phyloP scores from a whole-genome alignment of 1,140 invertebrate species.

The Drosophila dunni region DNA sequence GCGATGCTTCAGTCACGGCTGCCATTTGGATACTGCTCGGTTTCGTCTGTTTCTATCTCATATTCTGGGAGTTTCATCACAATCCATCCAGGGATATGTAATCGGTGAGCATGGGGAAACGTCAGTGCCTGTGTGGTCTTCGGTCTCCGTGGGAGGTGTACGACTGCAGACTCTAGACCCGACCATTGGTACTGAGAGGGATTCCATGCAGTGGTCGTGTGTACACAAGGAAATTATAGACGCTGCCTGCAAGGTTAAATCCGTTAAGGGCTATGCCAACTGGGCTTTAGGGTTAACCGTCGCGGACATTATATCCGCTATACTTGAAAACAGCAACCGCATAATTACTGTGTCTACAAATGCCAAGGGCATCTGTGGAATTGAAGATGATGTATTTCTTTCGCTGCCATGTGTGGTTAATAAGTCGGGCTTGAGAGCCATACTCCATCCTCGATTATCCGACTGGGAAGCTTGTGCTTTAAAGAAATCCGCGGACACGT shows the following conservation, averaged over 20 bases:
- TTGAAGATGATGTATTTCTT: constrained; percentile 92
- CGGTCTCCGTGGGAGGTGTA: constrained; percentile 84
- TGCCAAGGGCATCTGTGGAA: constrained; percentile 90
- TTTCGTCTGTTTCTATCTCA: constrained; percentile 93
- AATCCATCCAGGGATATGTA: constrained; percentile 93
- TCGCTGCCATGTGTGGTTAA: constrained; percentile 92
- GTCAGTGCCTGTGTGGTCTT: constrained; percentile 93
- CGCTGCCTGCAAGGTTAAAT: constrained; percentile 91
- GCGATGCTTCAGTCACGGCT: constrained; percentile 94
- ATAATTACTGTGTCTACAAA: constrained; percentile 92
- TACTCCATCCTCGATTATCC: constrained; percentile 90
- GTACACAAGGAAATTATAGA: constrained; percentile 90
- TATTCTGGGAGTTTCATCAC: constrained; percentile 90
- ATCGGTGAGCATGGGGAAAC: constrained; percentile 93
- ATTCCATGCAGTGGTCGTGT: constrained; percentile 91
- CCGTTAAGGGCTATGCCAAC: constrained; percentile 93
- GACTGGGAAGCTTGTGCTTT: constrained; percentile 87
- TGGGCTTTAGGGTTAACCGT: constrained; percentile 94
- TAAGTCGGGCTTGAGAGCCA: constrained; percentile 89
- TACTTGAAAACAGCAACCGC: constrained; percentile 90
- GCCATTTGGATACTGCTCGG: constrained; percentile 93
- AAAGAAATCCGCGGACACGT: constrained; percentile 53
- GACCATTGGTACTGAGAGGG: constrained; percentile 88
- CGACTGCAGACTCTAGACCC: constrained; percentile 89
- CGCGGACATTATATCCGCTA: constrained; percentile 88